phyloP scores from a whole-genome alignment of 2,888 invertebrate species.

The Bugulina stolonifera region DNA sequence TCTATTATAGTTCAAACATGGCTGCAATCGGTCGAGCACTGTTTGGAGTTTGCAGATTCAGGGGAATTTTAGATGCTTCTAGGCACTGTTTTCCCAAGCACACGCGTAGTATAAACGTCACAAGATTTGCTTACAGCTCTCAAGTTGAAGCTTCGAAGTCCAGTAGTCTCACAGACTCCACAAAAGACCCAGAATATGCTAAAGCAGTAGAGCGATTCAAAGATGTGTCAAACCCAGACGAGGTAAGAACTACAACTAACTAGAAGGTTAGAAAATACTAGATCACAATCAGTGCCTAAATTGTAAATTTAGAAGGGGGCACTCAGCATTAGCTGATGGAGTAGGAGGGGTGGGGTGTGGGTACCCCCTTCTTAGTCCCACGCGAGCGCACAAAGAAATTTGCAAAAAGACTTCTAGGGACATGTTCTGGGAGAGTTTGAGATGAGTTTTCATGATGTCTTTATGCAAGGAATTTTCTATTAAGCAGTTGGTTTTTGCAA shows the following conservation, averaged over 20 bases:
- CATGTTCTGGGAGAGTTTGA: no score
- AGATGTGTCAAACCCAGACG: constrained; percentile 2
- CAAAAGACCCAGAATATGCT: constrained; percentile 11
- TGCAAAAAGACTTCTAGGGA: no score
- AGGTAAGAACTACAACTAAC: background rate
- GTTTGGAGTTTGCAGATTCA: background rate
- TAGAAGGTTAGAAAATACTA: no score
- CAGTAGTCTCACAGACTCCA: background rate
- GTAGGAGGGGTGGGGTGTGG: no score
- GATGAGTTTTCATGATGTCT: no score
- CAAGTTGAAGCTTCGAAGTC: background rate
- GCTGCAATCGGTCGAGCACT: background rate
- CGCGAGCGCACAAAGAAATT: no score
- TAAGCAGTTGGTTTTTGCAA: no score
- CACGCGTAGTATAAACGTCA: background rate
- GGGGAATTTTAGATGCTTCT: background rate
- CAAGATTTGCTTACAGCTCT: background rate
- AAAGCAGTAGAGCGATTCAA: constrained; percentile 6
- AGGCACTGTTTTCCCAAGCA: background rate
- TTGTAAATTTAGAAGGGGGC: background rate
- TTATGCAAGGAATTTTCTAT: no score
- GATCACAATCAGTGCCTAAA: background rate
- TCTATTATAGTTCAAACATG: background rate
- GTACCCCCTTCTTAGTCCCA: no score
- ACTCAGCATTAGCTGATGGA: no score